Percentiles rank a stretch among this genome's conserved stretches.
Evolutionary conservation across 2,113 vertebrate genomes (phyloP).

Genomic region (Chlorodrepanis virens): DNA sequence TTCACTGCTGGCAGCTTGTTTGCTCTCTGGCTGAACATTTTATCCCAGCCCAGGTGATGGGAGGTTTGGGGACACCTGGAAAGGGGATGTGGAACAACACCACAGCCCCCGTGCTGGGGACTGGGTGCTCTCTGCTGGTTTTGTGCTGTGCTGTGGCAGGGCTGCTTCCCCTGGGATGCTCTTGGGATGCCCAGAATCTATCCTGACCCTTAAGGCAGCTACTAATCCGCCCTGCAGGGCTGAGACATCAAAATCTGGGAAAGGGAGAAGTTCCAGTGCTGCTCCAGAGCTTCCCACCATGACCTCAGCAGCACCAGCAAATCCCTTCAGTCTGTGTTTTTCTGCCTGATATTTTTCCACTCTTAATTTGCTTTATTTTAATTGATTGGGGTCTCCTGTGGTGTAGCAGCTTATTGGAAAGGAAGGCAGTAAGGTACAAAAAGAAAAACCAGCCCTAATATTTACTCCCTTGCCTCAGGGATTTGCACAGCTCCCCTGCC

Average conservation of each 20-base stretch:
- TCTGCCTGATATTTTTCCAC: neutral
- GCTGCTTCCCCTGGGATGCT: neutral
- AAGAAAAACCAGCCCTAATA: neutral
- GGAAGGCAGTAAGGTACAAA: neutral
- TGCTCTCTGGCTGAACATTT: neutral
- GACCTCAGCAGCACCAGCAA: accelerated
- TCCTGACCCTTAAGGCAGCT: neutral
- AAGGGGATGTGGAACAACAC: neutral
- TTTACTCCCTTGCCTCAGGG: constrained; percentile 7
- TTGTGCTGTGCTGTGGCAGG: neutral
- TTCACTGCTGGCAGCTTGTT: neutral
- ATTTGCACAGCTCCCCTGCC: neutral
- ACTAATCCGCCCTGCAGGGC: neutral
- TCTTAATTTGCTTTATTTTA: neutral
- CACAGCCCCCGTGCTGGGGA: accelerated
- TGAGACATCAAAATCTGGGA: neutral
- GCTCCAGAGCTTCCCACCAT: accelerated
- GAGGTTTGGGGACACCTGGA: neutral
- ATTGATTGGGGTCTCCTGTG: neutral
- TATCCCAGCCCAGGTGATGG: neutral
- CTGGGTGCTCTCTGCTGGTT: neutral
- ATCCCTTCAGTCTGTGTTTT: neutral
- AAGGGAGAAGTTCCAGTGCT: accelerated
- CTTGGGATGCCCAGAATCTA: neutral
- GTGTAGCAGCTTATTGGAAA: neutral